Percentiles rank a stretch among this genome's conserved stretches.
phyloP scores from a whole-genome alignment of 2,797 vertebrate species.

The Carduelis carduelis region DNA sequence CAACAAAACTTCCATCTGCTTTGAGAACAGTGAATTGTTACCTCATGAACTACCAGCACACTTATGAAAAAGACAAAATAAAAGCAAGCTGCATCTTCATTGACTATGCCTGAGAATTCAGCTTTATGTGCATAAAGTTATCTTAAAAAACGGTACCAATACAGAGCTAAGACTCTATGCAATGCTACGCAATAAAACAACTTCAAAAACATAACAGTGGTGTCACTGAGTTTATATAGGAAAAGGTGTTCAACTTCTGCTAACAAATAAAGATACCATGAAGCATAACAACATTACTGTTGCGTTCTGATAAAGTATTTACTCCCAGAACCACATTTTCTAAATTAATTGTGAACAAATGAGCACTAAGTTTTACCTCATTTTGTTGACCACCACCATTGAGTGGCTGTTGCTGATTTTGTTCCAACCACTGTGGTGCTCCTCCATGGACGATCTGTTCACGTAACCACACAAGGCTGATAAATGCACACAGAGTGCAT shows the following conservation, averaged over 20 bases:
- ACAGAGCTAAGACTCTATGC: not conserved
- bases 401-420: constrained; percentile 87
- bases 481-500: constrained; percentile 96
- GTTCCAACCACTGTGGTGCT: constrained; percentile 96
- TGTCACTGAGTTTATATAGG: rapidly evolving
- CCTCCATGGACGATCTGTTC: constrained; percentile 98
- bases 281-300: not conserved
- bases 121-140: not conserved
- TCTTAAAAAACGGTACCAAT: not conserved
- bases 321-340: not conserved
- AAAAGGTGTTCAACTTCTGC: not conserved
- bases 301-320: not conserved
- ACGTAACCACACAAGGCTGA: constrained; percentile 97
- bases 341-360: not conserved
- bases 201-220: not conserved
- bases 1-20: not conserved
- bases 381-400: constrained; percentile 87
- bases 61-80: not conserved
- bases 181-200: not conserved
- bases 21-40: not conserved
- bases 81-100: not conserved
- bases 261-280: not conserved
- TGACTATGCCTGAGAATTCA: not conserved
- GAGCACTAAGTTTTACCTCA: constrained; percentile 78
- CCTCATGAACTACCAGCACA: not conserved